Evolutionary conservation across 2,113 vertebrate species (phyloP), one percentile per base, ranked within the genome.

Genomic region (Danionella cerebrum): DNA sequence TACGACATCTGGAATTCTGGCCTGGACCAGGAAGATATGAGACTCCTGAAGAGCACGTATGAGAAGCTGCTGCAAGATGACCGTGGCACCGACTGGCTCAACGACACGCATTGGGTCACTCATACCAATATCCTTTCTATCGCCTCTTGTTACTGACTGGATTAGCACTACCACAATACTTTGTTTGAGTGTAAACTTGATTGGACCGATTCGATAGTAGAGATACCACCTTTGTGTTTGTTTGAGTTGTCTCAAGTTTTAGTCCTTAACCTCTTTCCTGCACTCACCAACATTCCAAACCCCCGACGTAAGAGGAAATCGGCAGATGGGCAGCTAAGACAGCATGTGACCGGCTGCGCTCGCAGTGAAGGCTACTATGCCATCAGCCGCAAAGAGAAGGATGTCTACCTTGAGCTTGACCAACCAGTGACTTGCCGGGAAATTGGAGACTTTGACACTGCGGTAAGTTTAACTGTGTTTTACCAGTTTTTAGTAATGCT

Each of bases 71-170:
- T 95, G 0, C 91, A 94, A 71, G 88, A 94, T 44, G 89, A 94
- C 29, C 90, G 89, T 38, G 89, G 88, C 65, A 90, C 91, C 0
- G 92, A 93, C 76, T 96, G 94, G 94, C 91, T 97, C 22, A 97
- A 97, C 0, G 94, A 97, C 75, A 97, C 94, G 12, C 94, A 96
- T 79, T 96, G 94, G 94, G 94, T 97, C 74, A 88, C 78, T 57
- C 93, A 97, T 71, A 92, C 93, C 0, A 85, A 96, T 96, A 97
- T 97, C 94, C 93, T 92, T 83, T n/a, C n/a, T n/a, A n/a, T n/a
- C n/a, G n/a, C n/a, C n/a, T n/a, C n/a, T n/a, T n/a, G n/a, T n/a
- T n/a, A n/a, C n/a, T n/a, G n/a, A n/a, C n/a, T n/a, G n/a, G n/a
- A n/a, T n/a, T n/a, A 50, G 16, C 18, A 7, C 19, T 36, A 9